Percentiles rank a stretch among this genome's conserved stretches.
These are phyloP conservation scores for Heliconius erato DNA, from an alignment of 2,888 invertebrate species.

Conservation along the genomic window DNA sequence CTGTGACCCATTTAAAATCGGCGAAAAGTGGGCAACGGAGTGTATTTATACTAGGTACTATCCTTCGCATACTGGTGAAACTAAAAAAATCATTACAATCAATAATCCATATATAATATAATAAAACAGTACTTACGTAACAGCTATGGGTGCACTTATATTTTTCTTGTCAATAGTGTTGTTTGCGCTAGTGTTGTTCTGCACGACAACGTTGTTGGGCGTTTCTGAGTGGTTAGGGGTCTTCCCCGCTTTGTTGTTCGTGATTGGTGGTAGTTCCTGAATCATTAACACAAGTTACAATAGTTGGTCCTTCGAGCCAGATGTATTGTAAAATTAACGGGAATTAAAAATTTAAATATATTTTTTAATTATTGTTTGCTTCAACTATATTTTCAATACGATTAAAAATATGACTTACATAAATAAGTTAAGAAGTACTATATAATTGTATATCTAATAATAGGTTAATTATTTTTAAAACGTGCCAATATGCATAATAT, in stretches of 20 bases:
- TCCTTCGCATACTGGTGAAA: too few relatives aligned
- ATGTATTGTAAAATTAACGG: slow-evolving; percentile 24
- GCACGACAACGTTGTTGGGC: slow-evolving; percentile 57
- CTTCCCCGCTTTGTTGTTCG: slow-evolving; percentile 72
- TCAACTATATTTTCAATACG: background rate
- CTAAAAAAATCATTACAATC: too few relatives aligned
- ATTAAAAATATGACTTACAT: slow-evolving; percentile 17
- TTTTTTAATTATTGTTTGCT: background rate
- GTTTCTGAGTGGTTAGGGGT: slow-evolving; percentile 66
- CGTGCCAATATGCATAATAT: slow-evolving; percentile 79
- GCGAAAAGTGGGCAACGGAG: too few relatives aligned
- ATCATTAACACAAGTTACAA: slow-evolving; percentile 41
- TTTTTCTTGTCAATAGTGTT: slow-evolving; percentile 82
- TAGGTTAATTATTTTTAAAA: slow-evolving; percentile 55
- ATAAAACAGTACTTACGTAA: slow-evolving; percentile 71
- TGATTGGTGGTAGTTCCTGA: slow-evolving; percentile 82
- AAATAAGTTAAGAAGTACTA: slow-evolving; percentile 14
- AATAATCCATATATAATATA: background rate
- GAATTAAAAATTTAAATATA: slow-evolving; percentile 9
- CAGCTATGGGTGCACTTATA: slow-evolving; percentile 83
- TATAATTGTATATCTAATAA: slow-evolving; percentile 43
- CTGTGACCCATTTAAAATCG: too few relatives aligned
- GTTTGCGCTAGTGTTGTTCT: slow-evolving; percentile 68
- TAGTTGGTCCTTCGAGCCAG: slow-evolving; percentile 27
- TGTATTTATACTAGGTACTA: too few relatives aligned